phyloP scores from a whole-genome alignment of 2,888 invertebrate genomes.

The Diplazon laetatorius region DNA sequence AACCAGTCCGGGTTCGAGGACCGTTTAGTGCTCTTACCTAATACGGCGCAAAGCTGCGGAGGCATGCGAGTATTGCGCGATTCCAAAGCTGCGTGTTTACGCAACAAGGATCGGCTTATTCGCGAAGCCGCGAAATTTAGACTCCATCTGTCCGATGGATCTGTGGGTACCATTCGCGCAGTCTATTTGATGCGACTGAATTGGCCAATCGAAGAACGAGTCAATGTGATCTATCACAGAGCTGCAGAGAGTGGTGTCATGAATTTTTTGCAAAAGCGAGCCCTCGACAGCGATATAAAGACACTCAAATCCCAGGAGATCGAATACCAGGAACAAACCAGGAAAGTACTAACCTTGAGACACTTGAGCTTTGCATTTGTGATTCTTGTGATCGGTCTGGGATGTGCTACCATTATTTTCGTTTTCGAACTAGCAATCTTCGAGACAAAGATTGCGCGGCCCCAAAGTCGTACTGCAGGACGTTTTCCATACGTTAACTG shows the following conservation, averaged over 20 bases:
- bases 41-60: neutral
- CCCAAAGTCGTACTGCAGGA: no score
- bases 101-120: no score
- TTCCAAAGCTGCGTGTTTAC: no score
- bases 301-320: neutral
- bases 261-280: no score
- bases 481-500: no score
- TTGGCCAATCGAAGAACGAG: neutral
- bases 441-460: no score
- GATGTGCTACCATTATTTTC: neutral
- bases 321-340: neutral
- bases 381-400: neutral
- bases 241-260: neutral
- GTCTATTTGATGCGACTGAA: neutral
- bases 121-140: neutral
- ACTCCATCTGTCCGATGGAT: neutral
- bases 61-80: no score
- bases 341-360: neutral
- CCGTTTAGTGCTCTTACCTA: neutral
- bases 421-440: neutral
- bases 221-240: neutral
- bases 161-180: neutral
- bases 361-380: slow-evolving; percentile 18
- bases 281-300: neutral
- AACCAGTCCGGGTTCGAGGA: neutral